Conservation (phyloP, 2,113 vertebrate genomes). For the Mungos mungo region DNA sequence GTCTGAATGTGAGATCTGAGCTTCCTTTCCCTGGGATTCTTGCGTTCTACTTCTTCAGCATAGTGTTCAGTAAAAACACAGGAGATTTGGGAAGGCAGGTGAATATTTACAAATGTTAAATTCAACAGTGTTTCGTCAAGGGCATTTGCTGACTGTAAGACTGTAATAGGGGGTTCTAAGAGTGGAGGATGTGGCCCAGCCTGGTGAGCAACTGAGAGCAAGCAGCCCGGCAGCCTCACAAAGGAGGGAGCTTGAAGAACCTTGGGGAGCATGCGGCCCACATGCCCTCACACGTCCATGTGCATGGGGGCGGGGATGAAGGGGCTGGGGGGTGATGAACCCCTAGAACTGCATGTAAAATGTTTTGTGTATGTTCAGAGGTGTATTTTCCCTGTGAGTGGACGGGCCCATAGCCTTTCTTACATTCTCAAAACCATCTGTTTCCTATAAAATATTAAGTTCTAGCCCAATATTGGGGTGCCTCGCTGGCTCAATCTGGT, state of each 20-base stretch:
- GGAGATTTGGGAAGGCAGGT: background rate
- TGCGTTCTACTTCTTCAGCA: background rate
- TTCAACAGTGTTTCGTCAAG: background rate
- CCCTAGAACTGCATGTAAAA: background rate
- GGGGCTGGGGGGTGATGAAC: background rate
- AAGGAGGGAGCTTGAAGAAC: background rate
- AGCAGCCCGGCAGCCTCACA: background rate
- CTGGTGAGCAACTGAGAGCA: background rate
- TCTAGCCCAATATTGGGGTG: background rate
- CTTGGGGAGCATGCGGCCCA: rapidly evolving
- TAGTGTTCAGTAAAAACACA: background rate
- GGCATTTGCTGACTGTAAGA: background rate
- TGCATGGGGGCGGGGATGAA: no score
- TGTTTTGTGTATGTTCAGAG: background rate
- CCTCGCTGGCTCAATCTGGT: no score
- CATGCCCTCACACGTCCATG: background rate
- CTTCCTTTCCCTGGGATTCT: background rate
- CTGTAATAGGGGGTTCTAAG: background rate
- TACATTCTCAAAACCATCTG: background rate
- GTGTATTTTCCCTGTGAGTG: background rate
- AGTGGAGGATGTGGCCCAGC: background rate
- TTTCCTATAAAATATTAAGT: background rate
- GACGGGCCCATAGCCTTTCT: background rate
- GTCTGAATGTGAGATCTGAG: background rate
- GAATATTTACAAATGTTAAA: background rate